These are phyloP conservation scores for Paedocypris micromegethes DNA, from an alignment of 2,797 vertebrate species.

Conservation along the genomic window DNA sequence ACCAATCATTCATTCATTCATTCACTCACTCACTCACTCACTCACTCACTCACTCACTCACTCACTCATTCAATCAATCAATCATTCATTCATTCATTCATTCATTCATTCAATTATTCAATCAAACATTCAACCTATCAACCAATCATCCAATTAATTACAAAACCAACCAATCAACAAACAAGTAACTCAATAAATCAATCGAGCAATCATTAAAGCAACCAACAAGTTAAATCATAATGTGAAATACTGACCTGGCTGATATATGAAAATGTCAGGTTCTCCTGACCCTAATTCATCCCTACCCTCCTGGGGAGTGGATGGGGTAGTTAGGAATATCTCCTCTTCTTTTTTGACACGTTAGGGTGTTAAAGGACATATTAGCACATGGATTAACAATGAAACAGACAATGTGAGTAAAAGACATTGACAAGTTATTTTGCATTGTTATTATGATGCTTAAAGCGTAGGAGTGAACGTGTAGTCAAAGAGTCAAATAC, in stretches of 20 bases:
- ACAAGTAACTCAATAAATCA: too few relatives aligned
- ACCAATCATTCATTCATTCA: too few relatives aligned
- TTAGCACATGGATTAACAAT: constrained; percentile 60
- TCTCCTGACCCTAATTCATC: constrained; percentile 60
- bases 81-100: too few relatives aligned
- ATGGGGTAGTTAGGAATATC: constrained; percentile 62
- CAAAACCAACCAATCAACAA: too few relatives aligned
- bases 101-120: too few relatives aligned
- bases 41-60: too few relatives aligned
- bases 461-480: constrained; percentile 23
- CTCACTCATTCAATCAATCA: too few relatives aligned
- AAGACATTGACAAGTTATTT: constrained; percentile 33
- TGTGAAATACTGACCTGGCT: constrained; percentile 67
- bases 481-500: constrained; percentile 7
- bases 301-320: constrained; percentile 66
- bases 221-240: too few relatives aligned
- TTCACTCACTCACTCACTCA: too few relatives aligned
- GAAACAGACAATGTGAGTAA: constrained; percentile 49
- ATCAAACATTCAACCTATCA: too few relatives aligned
- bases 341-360: constrained; percentile 77
- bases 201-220: too few relatives aligned
- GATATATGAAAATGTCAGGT: constrained; percentile 40
- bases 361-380: constrained; percentile 68
- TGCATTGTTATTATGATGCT: constrained; percentile 24
- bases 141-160: too few relatives aligned